Conservation (phyloP, 2,113 vertebrate species). For the Indicator indicator region DNA sequence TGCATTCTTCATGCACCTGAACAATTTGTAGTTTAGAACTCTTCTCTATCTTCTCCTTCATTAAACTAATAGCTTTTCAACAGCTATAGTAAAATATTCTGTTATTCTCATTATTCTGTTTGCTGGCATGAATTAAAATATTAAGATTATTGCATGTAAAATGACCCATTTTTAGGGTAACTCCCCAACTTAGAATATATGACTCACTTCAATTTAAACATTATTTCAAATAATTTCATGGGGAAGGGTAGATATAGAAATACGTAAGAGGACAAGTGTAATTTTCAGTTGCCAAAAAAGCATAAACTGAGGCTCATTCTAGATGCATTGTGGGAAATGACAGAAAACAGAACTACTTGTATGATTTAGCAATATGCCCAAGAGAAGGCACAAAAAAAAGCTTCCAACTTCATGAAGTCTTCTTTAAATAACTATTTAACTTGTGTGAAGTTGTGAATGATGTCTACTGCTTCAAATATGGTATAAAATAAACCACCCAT, state of each 20-base stretch:
- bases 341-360: background rate
- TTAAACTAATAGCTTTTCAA: background rate
- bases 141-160: background rate
- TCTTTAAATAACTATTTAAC: background rate
- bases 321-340: background rate
- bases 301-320: background rate
- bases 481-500: background rate
- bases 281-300: background rate
- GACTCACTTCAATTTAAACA: background rate
- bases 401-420: background rate
- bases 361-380: background rate
- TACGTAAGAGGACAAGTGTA: background rate
- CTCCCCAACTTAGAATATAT: background rate
- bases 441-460: background rate
- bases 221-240: background rate
- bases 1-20: background rate
- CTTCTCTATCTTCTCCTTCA: background rate
- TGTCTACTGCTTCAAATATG: background rate
- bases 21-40: background rate
- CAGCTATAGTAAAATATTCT: background rate
- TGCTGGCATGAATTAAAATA: background rate
- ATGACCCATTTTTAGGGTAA: background rate
- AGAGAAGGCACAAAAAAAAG: background rate
- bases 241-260: background rate
- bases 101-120: background rate